These are phyloP conservation scores for Leiothrix lutea DNA, from an alignment of 2,113 vertebrate species.

Conservation along the genomic window DNA sequence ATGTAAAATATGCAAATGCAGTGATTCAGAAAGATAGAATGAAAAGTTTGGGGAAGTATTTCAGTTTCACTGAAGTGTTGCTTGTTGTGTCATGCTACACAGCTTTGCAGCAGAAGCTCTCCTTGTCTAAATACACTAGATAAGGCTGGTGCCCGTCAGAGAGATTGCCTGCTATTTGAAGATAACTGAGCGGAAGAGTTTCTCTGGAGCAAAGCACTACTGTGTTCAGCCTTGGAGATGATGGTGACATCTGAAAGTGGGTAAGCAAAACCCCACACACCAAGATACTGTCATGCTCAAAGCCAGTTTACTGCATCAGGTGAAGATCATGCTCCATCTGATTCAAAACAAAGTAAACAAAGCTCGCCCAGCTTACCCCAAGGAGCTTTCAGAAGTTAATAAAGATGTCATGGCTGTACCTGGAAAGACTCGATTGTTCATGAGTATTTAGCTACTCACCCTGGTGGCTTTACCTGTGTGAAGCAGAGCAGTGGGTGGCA, in stretches of 20 bases:
- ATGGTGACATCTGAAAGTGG: neutral
- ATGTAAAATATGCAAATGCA: slow-evolving; percentile 49
- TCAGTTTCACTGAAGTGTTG: neutral
- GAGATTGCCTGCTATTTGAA: neutral
- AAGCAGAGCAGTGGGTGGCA: slow-evolving; percentile 45
- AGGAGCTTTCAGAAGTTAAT: neutral
- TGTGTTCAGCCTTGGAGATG: neutral
- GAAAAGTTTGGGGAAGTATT: neutral
- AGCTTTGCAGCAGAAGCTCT: neutral
- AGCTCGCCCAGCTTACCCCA: neutral
- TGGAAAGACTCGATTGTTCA: neutral
- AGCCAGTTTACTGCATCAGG: neutral
- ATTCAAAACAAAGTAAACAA: neutral
- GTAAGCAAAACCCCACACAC: neutral
- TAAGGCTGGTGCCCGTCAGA: neutral
- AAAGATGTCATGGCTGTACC: neutral
- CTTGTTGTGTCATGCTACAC: neutral
- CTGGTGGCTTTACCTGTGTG: neutral
- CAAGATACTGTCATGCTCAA: neutral
- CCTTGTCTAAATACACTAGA: neutral
- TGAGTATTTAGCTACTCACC: neutral
- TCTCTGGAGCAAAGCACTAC: neutral
- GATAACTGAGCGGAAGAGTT: neutral
- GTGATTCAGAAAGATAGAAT: slow-evolving; percentile 1
- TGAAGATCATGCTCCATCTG: neutral